Conservation (phyloP, 1,140 invertebrate genomes). For the Brachionus paranguensis region DNA sequence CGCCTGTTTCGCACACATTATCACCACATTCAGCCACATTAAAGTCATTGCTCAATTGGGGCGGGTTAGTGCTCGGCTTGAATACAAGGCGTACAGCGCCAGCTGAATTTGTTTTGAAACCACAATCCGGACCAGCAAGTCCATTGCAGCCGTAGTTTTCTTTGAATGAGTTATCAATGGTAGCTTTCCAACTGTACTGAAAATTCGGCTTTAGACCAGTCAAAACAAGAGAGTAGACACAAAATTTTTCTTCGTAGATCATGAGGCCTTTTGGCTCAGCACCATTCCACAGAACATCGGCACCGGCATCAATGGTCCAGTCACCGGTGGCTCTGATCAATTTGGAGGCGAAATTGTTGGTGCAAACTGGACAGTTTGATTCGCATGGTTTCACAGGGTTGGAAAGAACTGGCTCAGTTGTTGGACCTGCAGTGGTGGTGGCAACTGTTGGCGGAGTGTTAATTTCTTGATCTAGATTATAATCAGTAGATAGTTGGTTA, state of each 20-base stretch:
- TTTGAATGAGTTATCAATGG: slow-evolving; percentile 24
- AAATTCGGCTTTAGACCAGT: slow-evolving; percentile 23
- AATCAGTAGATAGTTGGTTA: not conserved
- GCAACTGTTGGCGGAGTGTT: not conserved
- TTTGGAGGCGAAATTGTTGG: not conserved
- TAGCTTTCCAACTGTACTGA: slow-evolving; percentile 37
- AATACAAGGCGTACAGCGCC: not conserved
- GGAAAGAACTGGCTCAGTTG: not conserved
- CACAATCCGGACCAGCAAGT: slow-evolving; percentile 7
- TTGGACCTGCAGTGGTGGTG: not conserved
- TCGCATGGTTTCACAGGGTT: slow-evolving; percentile 22
- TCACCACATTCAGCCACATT: slow-evolving; percentile 32
- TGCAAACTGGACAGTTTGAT: slow-evolving; percentile 14
- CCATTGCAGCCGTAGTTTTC: slow-evolving; percentile 38
- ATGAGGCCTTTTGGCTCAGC: slow-evolving; percentile 28
- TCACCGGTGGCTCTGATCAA: slow-evolving; percentile 34
- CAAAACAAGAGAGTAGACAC: slow-evolving; percentile 14
- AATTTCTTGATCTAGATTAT: not conserved
- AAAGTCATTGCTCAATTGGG: not conserved
- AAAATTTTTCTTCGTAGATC: slow-evolving; percentile 26
- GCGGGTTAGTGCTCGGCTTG: slow-evolving; percentile 18
- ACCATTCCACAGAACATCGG: not conserved
- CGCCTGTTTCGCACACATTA: slow-evolving; percentile 27
- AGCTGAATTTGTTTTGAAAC: slow-evolving; percentile 27
- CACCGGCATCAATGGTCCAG: slow-evolving; percentile 17